phyloP scores from a whole-genome alignment of 2,888 invertebrate species.

The Brassicogethes aeneus region DNA sequence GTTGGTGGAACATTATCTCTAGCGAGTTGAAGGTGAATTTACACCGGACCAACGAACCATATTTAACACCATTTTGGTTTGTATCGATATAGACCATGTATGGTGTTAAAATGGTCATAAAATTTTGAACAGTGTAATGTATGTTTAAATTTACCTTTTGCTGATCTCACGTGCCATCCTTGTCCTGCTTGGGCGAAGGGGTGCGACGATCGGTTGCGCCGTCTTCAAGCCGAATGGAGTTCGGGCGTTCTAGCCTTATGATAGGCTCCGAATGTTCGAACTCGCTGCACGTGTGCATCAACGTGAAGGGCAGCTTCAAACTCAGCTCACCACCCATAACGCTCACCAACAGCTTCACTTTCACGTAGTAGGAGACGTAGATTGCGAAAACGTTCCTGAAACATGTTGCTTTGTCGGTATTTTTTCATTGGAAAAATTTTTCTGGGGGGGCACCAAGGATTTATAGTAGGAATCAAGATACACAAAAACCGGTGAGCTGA shows the following conservation, averaged over 20 bases:
- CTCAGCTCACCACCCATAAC: slow-evolving; percentile 75
- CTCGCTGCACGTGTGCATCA: slow-evolving; percentile 65
- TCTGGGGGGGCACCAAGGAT: too few species aligned
- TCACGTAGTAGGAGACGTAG: slow-evolving; percentile 85
- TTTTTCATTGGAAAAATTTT: too few species aligned
- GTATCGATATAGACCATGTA: too few species aligned
- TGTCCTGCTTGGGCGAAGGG: slow-evolving; percentile 25
- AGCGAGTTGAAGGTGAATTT: too few species aligned
- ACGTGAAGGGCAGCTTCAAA: slow-evolving; percentile 69
- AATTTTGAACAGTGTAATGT: too few species aligned
- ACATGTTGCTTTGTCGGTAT: neutral
- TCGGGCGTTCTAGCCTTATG: slow-evolving; percentile 33
- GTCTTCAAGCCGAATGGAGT: slow-evolving; percentile 11
- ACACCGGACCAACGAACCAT: too few species aligned
- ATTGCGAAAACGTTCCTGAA: slow-evolving; percentile 75
- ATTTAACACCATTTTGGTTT: too few species aligned
- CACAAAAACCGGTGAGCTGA: too few species aligned
- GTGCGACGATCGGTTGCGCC: slow-evolving; percentile 20
- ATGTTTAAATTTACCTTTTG: too few species aligned
- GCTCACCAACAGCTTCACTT: slow-evolving; percentile 73
- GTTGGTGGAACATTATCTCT: too few species aligned
- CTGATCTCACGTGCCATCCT: slow-evolving; percentile 40
- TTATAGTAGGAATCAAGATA: too few species aligned
- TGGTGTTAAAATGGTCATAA: too few species aligned
- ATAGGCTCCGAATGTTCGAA: slow-evolving; percentile 50